A percentile compares a stretch with the other conserved stretches of the same genome.
Evolutionary conservation across 2,888 invertebrate genomes (phyloP).

Genomic region (Sesia bembeciformis): DNA sequence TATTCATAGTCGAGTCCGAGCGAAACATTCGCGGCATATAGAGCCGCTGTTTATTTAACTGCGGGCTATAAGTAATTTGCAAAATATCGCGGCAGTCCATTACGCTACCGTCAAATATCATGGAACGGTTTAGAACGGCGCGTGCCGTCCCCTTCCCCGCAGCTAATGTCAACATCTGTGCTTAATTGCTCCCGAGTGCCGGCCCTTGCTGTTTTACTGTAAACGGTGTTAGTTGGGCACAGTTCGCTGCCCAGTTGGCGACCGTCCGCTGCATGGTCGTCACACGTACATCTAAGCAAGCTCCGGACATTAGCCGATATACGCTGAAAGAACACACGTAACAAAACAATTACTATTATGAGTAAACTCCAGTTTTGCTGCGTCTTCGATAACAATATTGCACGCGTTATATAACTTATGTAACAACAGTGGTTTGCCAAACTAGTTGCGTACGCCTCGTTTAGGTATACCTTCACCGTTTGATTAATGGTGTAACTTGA

Average conservation of each 20-base stretch:
- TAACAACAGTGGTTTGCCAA: neutral
- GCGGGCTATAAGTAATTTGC: conserved; percentile 1
- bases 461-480: neutral
- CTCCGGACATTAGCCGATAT: neutral
- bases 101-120: conserved; percentile 5
- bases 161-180: conserved; percentile 7
- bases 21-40: neutral
- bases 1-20: neutral
- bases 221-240: conserved; percentile 12
- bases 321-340: neutral
- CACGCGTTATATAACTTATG: neutral
- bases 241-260: neutral
- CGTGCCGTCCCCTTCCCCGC: conserved; percentile 2
- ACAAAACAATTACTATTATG: neutral
- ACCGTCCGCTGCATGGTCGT: neutral
- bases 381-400: neutral
- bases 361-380: neutral
- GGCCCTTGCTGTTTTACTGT: conserved; percentile 19
- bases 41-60: neutral
- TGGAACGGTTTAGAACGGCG: conserved; percentile 2
- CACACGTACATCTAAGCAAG: neutral
- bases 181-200: conserved; percentile 12
- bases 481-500: neutral
- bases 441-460: neutral
- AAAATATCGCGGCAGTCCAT: conserved; percentile 4